These are phyloP conservation scores for Diplazon laetatorius DNA, from an alignment of 2,888 invertebrate species.

Conservation along the genomic window DNA sequence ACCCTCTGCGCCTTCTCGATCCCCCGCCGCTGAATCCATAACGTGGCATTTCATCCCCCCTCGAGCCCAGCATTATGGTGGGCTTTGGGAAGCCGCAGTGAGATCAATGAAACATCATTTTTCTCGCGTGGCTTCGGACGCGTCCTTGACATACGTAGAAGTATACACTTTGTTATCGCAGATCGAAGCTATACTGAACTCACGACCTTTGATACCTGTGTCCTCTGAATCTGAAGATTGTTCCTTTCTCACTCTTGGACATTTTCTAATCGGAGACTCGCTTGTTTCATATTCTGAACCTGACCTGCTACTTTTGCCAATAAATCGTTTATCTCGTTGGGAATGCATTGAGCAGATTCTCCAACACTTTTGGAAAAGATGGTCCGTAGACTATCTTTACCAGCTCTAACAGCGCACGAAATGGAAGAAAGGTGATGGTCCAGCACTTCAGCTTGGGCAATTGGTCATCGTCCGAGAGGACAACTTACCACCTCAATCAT, in stretches of 20 bases:
- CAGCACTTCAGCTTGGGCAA: background rate
- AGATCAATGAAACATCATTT: conserved; percentile 30
- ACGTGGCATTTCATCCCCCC: conserved; percentile 40
- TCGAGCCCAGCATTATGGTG: conserved; percentile 26
- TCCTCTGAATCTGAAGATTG: conserved; percentile 42
- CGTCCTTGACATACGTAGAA: conserved; percentile 18
- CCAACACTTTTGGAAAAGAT: conserved; percentile 61
- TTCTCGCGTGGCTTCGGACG: background rate
- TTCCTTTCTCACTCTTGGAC: conserved; percentile 29
- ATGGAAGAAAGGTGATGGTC: conserved; percentile 32
- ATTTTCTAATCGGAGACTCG: conserved; percentile 40
- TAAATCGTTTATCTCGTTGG: conserved; percentile 59
- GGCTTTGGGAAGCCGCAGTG: conserved; percentile 41
- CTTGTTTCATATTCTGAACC: conserved; percentile 22
- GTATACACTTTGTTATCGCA: background rate
- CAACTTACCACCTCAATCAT: conserved; percentile 6
- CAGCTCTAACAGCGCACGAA: conserved; percentile 63
- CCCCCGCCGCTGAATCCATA: conserved; percentile 3
- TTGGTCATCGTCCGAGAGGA: background rate
- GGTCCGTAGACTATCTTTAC: conserved; percentile 56
- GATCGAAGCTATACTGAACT: conserved; percentile 46
- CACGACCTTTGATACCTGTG: conserved; percentile 7
- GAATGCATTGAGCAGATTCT: conserved; percentile 57
- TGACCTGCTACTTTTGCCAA: background rate
- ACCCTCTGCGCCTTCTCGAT: background rate